Base-by-base conservation (phyloP, 1,140 invertebrate species). In the Ceratosolen solmsi region DNA sequence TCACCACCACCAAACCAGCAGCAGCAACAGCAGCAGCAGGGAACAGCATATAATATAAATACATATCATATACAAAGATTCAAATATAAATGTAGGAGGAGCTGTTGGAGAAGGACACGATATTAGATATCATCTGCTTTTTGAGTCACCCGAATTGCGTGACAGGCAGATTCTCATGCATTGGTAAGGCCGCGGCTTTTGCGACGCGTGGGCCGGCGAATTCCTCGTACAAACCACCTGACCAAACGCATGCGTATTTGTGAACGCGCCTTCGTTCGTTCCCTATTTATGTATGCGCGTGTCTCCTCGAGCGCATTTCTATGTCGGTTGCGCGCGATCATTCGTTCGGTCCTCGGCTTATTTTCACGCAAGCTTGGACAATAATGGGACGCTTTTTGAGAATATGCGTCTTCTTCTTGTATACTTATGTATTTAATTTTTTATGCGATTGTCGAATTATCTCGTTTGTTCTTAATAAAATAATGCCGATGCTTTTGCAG, bases 201-300 rank as follows among this genome's bases (percentile, higher is more conserved):
- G 30, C 25, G 27, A 30, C 71, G 84, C 84, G 84, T 83, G 82
- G 81, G 82, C 63, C 71, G 75, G 79, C 58, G 75, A 83, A 84
- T 83, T 83, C 79, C 78, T 76, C 38, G 46, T 71, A 75, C 70
- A 72, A 80, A 80, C 77, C 78, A 84, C 80, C 83, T 79, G 84
- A 84, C 75, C 80, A 20, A 75, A 51, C 75, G 54, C 46, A 58
- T 54, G 36, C 63, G 41, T 49, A 36, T 49, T 8, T 20, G 13
- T 51, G 70, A 17, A 13, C 13, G 2, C 49, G 27, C 30, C 30
- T 30, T 70, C 36, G 27, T n/a, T 49, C 9, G 36, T 11, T 56
- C 72, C n/a, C 30, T 30, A 2, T 33, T 20, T 73, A 0, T 54
- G 38, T 30, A 46, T 46, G n/a, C 27, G 58, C 3, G 58, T 11